Percentiles rank a stretch among this genome's conserved stretches.
Conservation (phyloP, 2,888 invertebrate genomes). For the Pheosia tremula region DNA sequence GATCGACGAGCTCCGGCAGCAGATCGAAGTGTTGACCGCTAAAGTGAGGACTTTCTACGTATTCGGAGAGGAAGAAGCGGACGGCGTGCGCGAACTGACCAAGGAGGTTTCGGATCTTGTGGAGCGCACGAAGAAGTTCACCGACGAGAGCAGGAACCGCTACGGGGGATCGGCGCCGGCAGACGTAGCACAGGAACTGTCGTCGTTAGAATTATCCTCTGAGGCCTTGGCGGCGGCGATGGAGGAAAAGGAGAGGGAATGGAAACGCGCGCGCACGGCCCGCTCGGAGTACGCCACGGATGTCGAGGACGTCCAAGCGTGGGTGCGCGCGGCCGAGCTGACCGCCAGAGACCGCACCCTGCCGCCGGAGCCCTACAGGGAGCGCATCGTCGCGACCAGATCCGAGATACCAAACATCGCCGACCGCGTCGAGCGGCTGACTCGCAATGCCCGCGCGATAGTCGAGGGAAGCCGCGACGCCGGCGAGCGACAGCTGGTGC, state of each 20-base stretch:
- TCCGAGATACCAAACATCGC: slow-evolving; percentile 88
- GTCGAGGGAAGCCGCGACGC: slow-evolving; percentile 92
- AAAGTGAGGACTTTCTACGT: slow-evolving; percentile 90
- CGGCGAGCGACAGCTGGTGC: slow-evolving; percentile 90
- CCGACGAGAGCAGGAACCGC: slow-evolving; percentile 84
- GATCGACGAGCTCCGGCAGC: slow-evolving; percentile 88
- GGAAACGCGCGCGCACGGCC: slow-evolving; percentile 93
- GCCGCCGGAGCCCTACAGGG: slow-evolving; percentile 91
- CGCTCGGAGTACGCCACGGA: slow-evolving; percentile 92
- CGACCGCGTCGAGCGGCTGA: slow-evolving; percentile 91
- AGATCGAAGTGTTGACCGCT: slow-evolving; percentile 87
- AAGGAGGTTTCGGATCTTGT: slow-evolving; percentile 84
- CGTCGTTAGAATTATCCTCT: slow-evolving; percentile 91
- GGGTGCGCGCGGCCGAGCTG: slow-evolving; percentile 93
- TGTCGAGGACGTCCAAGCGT: slow-evolving; percentile 91
- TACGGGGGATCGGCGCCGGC: slow-evolving; percentile 89
- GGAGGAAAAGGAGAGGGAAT: slow-evolving; percentile 95
- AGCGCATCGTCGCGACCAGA: slow-evolving; percentile 90
- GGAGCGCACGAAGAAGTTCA: slow-evolving; percentile 83
- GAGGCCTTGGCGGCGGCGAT: slow-evolving; percentile 91
- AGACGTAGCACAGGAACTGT: slow-evolving; percentile 92
- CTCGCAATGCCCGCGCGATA: slow-evolving; percentile 91
- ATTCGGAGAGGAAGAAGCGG: slow-evolving; percentile 89
- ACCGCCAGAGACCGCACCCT: slow-evolving; percentile 92
- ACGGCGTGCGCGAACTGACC: slow-evolving; percentile 84